Base-by-base conservation (phyloP, 1,140 invertebrate species). In the Macrotrachela quadricornifera region DNA sequence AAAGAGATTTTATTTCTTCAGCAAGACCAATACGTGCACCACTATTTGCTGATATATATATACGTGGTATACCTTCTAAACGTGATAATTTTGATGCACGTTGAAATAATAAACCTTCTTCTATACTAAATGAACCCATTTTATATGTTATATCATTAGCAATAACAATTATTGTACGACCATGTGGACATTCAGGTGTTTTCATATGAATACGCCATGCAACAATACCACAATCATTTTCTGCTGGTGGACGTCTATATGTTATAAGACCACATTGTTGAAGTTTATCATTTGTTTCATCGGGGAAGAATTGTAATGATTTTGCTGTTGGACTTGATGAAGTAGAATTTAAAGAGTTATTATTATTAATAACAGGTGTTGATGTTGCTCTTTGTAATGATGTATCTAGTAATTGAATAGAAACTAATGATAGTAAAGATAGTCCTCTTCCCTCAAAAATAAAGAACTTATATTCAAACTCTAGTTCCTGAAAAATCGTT, bases 1-100 rank as follows among this genome's bases (percentile, higher is more conserved):
- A 95, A 53, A 87, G 69, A n/a, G 77, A 73, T 67, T 96, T 96
- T 1, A 99, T 69, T 62, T 97, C 92, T 70, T 96, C 87, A 1
- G 92, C 90, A 0, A 97, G 73, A 37, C 91, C 94, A 57, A 97
- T 94, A 42, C 91, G 77, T 2, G 94, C 94, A 39, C 94, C 94
- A 60, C 86, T 88, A 71, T 97, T 99, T 0, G 85, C 87, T 1
- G 90, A 79, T 42, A 99, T 78, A 67, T 95, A 97, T 46, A 97
- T 77, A 61, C 92, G 77, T 0, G 94, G 92, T 62, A 96, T 81
- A 63, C 80, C 80, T 15, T 81, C 67, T 57, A 79, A 71, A 36
- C 92, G 73, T 0, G 90, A 81, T 58, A 82, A 75, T 66, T 94
- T 81, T 0, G 86, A 91, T 0, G 92, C 91, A 66, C 79, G 78